Evolutionary conservation across 2,113 vertebrate species (phyloP).

Genomic region (Lepisosteus oculatus): DNA sequence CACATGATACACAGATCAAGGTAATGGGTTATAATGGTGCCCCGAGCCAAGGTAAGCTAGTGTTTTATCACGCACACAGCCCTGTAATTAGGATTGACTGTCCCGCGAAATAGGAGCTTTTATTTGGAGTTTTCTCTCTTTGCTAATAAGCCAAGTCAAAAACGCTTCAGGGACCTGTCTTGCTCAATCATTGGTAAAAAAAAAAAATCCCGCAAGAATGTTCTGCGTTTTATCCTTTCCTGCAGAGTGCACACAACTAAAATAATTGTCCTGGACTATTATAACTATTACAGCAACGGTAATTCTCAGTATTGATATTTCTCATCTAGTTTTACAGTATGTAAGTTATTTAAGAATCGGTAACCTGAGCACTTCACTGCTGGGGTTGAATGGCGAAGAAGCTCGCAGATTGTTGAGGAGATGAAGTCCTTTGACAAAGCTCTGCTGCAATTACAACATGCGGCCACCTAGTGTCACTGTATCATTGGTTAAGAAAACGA

Average conservation of each 20-base stretch:
- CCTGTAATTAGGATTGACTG: constrained; percentile 55
- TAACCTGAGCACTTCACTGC: no score
- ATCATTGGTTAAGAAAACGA: no score
- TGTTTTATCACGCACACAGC: constrained; percentile 51
- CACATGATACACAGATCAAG: constrained; percentile 39
- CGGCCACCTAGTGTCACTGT: no score
- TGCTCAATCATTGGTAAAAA: constrained; percentile 20
- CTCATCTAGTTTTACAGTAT: no score
- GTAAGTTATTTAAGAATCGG: no score
- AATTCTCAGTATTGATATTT: no score
- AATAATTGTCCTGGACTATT: no score
- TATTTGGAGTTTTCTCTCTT: constrained; percentile 31
- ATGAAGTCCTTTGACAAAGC: no score
- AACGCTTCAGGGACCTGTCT: constrained; percentile 17
- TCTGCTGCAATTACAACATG: no score
- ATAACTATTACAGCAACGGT: no score
- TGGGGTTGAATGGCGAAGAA: no score
- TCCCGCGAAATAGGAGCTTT: constrained; percentile 45
- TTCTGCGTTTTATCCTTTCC: constrained; percentile 1
- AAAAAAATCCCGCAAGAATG: constrained; percentile 15
- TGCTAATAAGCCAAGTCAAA: constrained; percentile 28
- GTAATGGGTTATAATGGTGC: constrained; percentile 49
- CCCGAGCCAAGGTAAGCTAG: constrained; percentile 37
- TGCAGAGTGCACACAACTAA: constrained; percentile 26
- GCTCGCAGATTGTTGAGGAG: no score